A percentile compares a stretch with the other conserved stretches of the same genome.
These are phyloP conservation scores for Pandemis cinnamomeana DNA, from an alignment of 2,888 invertebrate species.

Conservation along the genomic window DNA sequence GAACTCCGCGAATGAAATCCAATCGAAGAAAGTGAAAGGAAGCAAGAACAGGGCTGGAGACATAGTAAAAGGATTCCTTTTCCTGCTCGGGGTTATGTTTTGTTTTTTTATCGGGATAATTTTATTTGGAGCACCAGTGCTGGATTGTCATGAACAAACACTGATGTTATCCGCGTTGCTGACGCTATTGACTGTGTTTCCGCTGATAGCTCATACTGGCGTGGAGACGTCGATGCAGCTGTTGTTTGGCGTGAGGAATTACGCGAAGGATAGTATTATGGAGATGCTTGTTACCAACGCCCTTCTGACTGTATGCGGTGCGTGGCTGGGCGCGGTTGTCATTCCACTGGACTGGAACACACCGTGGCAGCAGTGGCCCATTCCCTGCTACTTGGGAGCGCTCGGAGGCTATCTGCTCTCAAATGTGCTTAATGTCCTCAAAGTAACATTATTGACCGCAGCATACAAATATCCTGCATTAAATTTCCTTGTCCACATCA, in stretches of 20 bases:
- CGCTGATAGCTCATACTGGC: constrained; percentile 86
- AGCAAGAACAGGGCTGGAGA: constrained; percentile 77
- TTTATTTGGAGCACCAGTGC: constrained; percentile 88
- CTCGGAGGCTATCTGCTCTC: constrained; percentile 85
- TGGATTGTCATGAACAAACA: constrained; percentile 87
- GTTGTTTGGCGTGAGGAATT: constrained; percentile 79
- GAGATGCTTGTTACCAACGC: constrained; percentile 85
- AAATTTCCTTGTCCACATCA: constrained; percentile 51
- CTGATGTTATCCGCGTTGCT: constrained; percentile 86
- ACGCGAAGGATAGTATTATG: constrained; percentile 78
- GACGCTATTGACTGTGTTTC: constrained; percentile 86
- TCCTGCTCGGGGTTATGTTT: constrained; percentile 74
- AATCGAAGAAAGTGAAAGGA: constrained; percentile 68
- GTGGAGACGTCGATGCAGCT: constrained; percentile 82
- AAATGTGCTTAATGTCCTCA: constrained; percentile 82
- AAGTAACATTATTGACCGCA: constrained; percentile 67
- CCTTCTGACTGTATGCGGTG: constrained; percentile 87
- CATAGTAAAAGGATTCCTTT: constrained; percentile 76
- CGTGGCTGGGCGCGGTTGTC: constrained; percentile 93
- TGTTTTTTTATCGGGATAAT: constrained; percentile 86
- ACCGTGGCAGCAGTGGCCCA: constrained; percentile 94
- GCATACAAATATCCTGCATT: constrained; percentile 70
- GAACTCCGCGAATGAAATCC: constrained; percentile 63
- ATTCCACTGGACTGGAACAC: constrained; percentile 96
- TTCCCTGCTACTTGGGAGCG: constrained; percentile 89